phyloP scores from a whole-genome alignment of 2,797 vertebrate species.

The Furcifer pardalis region DNA sequence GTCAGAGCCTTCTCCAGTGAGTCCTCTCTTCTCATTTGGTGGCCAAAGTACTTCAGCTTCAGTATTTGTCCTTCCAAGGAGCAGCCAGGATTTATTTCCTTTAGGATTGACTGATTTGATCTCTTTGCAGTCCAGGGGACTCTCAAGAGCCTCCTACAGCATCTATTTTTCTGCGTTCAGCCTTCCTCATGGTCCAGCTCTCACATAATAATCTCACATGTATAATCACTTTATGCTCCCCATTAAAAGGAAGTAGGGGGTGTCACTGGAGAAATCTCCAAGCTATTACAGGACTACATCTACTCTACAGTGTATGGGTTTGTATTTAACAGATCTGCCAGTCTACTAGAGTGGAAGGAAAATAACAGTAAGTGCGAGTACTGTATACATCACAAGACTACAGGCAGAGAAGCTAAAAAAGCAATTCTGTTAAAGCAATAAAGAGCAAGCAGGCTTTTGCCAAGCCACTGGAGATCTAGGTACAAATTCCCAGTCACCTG shows the following conservation, averaged over 20 bases:
- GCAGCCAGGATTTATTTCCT: no score
- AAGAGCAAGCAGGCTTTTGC: neutral
- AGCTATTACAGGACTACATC: neutral
- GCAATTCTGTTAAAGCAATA: neutral
- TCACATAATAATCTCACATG: no score
- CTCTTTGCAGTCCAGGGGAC: no score
- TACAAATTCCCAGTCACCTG: neutral
- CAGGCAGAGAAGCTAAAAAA: neutral
- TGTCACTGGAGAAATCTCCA: neutral
- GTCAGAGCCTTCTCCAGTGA: no score
- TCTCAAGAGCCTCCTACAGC: no score
- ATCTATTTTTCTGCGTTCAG: no score
- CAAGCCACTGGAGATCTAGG: neutral
- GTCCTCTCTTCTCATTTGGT: no score
- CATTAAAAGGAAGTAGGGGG: neutral
- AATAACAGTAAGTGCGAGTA: neutral
- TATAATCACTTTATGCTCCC: no score
- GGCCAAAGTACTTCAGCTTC: no score
- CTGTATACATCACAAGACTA: neutral
- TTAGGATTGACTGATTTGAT: no score
- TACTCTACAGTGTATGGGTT: neutral
- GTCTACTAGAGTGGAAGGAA: neutral
- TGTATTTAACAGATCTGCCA: neutral
- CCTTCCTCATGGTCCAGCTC: no score
- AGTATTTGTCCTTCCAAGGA: no score